Evolutionary conservation across 2,888 invertebrate species (phyloP).

Genomic region (Drosophila quinaria): DNA sequence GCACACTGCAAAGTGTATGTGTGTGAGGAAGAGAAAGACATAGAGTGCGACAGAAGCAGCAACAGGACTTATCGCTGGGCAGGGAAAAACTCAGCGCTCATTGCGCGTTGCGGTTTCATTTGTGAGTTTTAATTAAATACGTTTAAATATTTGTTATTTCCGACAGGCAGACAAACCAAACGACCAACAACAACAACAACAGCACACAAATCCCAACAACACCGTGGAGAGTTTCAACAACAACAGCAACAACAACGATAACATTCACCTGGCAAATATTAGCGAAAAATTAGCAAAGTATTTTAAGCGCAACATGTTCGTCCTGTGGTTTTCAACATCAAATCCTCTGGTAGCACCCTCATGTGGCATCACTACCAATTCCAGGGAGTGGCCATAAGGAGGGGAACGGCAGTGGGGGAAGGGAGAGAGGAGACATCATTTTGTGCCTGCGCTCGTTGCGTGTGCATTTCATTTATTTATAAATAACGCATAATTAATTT

Average conservation of each 20-base stretch:
- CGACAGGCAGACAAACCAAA: slow-evolving; percentile 67
- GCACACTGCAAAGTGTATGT: slow-evolving; percentile 32
- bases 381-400: neutral
- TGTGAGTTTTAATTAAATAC: slow-evolving; percentile 82
- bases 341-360: slow-evolving; percentile 49
- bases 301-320: slow-evolving; percentile 80
- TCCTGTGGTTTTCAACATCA: slow-evolving; percentile 75
- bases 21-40: slow-evolving; percentile 1
- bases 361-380: slow-evolving; percentile 19
- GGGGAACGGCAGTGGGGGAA: neutral
- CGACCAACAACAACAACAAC: slow-evolving; percentile 45
- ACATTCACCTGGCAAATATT: slow-evolving; percentile 74
- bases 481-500: slow-evolving; percentile 78
- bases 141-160: slow-evolving; percentile 81
- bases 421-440: slow-evolving; percentile 32
- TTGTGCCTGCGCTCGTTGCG: slow-evolving; percentile 48
- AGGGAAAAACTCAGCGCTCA: slow-evolving; percentile 35
- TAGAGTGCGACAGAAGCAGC: slow-evolving; percentile 5
- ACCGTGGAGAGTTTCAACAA: slow-evolving; percentile 20
- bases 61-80: slow-evolving; percentile 22
- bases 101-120: slow-evolving; percentile 78
- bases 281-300: slow-evolving; percentile 81
- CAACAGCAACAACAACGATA: slow-evolving; percentile 29
- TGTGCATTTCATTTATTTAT: slow-evolving; percentile 77
- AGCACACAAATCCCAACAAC: slow-evolving; percentile 31